Evolutionary conservation across 2,113 vertebrate species (phyloP).

Genomic region (Anhinga rufa): DNA sequence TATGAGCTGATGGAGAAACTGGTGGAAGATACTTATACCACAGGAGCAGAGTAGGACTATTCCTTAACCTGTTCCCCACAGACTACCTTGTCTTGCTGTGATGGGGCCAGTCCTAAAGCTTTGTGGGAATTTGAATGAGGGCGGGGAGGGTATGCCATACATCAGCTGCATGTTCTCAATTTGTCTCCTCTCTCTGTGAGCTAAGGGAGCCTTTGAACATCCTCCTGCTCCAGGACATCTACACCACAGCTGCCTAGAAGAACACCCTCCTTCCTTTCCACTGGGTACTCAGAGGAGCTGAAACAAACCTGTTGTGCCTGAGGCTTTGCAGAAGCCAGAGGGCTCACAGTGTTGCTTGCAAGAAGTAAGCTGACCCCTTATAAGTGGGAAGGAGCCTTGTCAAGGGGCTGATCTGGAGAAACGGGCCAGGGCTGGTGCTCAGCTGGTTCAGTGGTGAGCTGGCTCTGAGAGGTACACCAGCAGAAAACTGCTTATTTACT

Average conservation of each 20-base stretch:
- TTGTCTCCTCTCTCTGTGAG: background rate
- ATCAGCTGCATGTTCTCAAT: background rate
- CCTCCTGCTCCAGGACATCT: background rate
- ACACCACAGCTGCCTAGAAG: background rate
- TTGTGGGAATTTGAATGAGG: background rate
- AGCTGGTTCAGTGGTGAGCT: background rate
- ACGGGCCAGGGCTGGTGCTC: background rate
- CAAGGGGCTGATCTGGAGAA: background rate
- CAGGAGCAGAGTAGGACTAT: background rate
- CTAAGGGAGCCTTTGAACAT: background rate
- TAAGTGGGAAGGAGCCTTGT: background rate
- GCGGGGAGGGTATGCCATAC: background rate
- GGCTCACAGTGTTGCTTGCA: background rate
- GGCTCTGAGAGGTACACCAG: background rate
- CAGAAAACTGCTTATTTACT: background rate
- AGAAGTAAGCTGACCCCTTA: background rate
- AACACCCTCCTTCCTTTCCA: background rate
- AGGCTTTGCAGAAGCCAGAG: background rate
- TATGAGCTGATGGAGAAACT: background rate
- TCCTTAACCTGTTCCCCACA: background rate
- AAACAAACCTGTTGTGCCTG: background rate
- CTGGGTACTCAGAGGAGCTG: background rate
- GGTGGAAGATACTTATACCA: background rate
- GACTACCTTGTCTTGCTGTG: background rate
- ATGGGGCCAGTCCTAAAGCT: background rate